Evolutionary conservation across 2,797 vertebrate genomes (phyloP), one percentile per base, ranked within the genome.

Genomic region (Clarias pachynema): DNA sequence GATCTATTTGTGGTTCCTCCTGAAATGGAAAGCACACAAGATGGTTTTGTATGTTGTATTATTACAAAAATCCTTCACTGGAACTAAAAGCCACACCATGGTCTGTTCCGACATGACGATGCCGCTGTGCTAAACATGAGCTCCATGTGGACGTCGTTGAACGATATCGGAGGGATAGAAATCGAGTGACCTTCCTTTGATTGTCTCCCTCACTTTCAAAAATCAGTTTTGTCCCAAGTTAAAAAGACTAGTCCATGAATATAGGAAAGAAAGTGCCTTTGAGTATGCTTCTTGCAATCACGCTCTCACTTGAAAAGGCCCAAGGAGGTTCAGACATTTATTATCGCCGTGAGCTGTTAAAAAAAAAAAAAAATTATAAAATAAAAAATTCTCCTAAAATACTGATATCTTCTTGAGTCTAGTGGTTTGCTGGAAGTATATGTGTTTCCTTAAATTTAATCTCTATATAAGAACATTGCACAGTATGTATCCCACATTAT

Each of bases 221-320:
- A 44, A 49, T 26, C 69, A 8, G 16, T 70, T 40, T 56, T 34
- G 8, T 68, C 37, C 4, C 75, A 78, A 60, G 60, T 37, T n/a
- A 18, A 31, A 18, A 29, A 18, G 20, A 31, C 44, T 44, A 57
- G n/a, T 79, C 4, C 31, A 60, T 59, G 37, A 49, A 82, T 53
- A 62, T 62, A 62, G n/a, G n/a, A 60, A 83, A 59, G 49, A 10
- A 16, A 59, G 22, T 37, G 29, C 31, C 31, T 31, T n/a, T 20
- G 5, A 57, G 77, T 65, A 31, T 63, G 5, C 37, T 79, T 80
- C 34, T 53, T 34, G 24, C 10, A 5, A 31, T 81, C 69, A 74
- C 69, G 14, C 12, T 37, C 9, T 34, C n/a, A 34, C 62, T 69
- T 85, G 40, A 84, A 70, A 72, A 65, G 29, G 68, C 49, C 68